phyloP scores from a whole-genome alignment of 2,113 vertebrate genomes.

The Psilopogon haemacephalus region DNA sequence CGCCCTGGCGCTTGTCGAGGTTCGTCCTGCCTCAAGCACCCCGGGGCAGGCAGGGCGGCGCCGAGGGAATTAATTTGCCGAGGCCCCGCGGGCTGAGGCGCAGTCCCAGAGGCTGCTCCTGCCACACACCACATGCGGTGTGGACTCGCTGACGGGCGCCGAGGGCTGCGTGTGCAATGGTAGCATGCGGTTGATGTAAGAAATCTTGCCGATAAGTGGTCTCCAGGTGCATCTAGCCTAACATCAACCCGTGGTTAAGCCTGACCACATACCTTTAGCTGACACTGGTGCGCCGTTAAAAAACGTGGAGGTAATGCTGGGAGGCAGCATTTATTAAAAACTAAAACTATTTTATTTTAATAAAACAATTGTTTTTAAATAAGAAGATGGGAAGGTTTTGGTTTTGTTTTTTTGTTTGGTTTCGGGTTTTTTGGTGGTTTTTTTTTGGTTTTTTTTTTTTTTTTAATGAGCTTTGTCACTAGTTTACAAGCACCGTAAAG shows the following conservation, averaged over 20 bases:
- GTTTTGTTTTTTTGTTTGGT: no score
- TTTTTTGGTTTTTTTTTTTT: not conserved
- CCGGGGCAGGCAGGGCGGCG: no score
- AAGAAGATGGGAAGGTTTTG: no score
- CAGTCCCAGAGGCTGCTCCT: accelerated
- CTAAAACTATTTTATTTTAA: accelerated
- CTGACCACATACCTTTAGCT: not conserved
- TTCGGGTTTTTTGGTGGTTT: no score
- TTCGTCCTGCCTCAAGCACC: no score
- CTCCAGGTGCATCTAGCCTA: not conserved
- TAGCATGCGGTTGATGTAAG: not conserved
- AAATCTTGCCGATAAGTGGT: not conserved
- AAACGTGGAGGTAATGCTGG: not conserved
- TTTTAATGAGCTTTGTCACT: accelerated
- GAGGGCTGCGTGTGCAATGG: accelerated
- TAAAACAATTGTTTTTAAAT: no score
- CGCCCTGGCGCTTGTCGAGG: no score
- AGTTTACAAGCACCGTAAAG: not conserved
- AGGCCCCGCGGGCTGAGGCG: not conserved
- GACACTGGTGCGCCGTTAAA: not conserved
- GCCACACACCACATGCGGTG: not conserved
- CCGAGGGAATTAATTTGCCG: no score
- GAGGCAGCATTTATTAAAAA: not conserved
- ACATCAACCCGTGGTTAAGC: not conserved
- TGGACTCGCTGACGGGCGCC: accelerated